Evolutionary conservation across 2,888 invertebrate genomes (phyloP).

Genomic region (Noctuana brunneofusca): DNA sequence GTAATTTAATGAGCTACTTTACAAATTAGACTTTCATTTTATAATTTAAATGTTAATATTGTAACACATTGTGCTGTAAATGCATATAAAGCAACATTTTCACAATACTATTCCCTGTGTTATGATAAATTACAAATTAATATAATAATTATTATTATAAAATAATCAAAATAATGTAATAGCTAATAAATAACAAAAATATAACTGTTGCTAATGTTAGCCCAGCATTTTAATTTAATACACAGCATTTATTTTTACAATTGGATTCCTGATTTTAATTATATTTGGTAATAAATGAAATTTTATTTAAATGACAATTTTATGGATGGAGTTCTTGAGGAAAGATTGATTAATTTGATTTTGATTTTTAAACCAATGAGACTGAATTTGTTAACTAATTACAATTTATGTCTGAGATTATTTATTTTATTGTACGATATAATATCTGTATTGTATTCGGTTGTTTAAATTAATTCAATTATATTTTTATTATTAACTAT

Average conservation of each 20-base stretch:
- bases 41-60: background rate
- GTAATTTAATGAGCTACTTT: background rate
- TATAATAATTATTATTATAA: constrained; percentile 32
- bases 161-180: constrained; percentile 40
- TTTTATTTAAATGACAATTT: constrained; percentile 34
- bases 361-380: constrained; percentile 73
- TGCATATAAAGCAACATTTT: constrained; percentile 3
- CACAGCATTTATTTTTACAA: constrained; percentile 57
- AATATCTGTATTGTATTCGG: constrained; percentile 46
- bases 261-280: constrained; percentile 35
- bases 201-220: constrained; percentile 38
- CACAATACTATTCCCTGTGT: background rate
- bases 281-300: constrained; percentile 16
- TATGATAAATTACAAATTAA: background rate
- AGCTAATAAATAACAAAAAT: constrained; percentile 31
- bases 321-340: constrained; percentile 40
- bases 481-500: constrained; percentile 42
- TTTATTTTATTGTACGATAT: constrained; percentile 61
- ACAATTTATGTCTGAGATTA: constrained; percentile 66
- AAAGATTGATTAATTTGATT: constrained; percentile 51
- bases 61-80: background rate
- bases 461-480: constrained; percentile 41
- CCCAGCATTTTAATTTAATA: constrained; percentile 38
- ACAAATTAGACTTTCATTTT: background rate
- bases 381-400: constrained; percentile 79